Conservation (phyloP, 2,113 vertebrate species). For the Pseudopodoces humilis region DNA sequence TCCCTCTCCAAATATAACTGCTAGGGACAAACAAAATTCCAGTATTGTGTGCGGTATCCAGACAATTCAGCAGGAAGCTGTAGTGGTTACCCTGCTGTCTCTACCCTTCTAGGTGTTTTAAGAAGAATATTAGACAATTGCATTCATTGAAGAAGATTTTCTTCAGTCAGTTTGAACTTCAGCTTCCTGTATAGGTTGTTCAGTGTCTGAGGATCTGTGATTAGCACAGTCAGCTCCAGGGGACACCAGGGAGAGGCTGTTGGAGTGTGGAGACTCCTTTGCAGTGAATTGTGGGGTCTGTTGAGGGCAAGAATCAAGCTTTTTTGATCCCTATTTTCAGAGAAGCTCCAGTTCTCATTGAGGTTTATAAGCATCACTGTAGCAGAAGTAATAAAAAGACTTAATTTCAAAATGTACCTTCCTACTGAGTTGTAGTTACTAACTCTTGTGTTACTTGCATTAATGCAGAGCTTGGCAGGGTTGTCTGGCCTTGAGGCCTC, state of each 20-base stretch:
- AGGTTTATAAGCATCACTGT: neutral
- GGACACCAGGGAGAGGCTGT: neutral
- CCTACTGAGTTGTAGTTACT: neutral
- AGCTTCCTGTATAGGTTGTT: neutral
- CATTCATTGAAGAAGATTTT: neutral
- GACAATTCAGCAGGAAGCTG: constrained; percentile 30
- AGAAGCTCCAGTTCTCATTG: neutral
- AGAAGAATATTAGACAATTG: neutral
- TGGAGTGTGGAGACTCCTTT: neutral
- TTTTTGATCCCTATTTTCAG: neutral
- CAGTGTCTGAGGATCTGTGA: neutral
- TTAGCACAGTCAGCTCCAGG: neutral
- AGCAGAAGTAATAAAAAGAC: neutral
- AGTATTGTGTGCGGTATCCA: neutral
- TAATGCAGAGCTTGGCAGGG: neutral
- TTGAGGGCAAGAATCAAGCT: neutral
- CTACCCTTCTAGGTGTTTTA: constrained; percentile 20
- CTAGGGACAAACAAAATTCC: constrained; percentile 47
- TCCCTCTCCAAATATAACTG: constrained; percentile 24
- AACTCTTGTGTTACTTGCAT: neutral
- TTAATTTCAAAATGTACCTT: neutral
- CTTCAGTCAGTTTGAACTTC: neutral
- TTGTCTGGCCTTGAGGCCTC: neutral
- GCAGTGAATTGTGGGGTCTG: neutral
- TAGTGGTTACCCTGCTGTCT: constrained; percentile 17